phyloP scores from a whole-genome alignment of 2,888 invertebrate genomes.

The Mythimna lalbum region DNA sequence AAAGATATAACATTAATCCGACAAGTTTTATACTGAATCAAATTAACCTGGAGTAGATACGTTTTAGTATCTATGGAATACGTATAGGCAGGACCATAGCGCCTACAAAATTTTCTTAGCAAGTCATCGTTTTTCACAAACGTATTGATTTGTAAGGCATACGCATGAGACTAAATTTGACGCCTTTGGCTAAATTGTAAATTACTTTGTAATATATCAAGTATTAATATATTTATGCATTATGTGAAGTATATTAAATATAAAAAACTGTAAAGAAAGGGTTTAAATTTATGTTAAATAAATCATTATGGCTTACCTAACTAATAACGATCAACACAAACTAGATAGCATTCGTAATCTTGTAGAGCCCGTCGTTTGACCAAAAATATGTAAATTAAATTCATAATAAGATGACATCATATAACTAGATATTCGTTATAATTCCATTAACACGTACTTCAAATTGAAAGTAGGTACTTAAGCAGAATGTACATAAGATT shows the following conservation, averaged over 20 bases:
- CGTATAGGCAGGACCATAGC: rapidly evolving
- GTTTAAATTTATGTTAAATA: not conserved
- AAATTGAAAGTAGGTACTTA: constrained; percentile 18
- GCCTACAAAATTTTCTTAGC: constrained; percentile 3
- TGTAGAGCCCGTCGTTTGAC: not conserved
- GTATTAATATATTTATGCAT: no score
- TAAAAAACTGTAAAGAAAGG: not conserved
- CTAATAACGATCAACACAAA: not conserved
- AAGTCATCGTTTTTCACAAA: not conserved
- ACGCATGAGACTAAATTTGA: not conserved
- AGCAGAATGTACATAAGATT: constrained; percentile 38
- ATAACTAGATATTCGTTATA: constrained; percentile 29
- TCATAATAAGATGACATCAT: constrained; percentile 31
- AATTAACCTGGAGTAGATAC: no score
- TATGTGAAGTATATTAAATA: no score
- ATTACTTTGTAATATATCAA: no score
- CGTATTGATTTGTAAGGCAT: not conserved
- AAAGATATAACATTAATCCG: no score
- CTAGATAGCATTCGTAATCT: constrained; percentile 37
- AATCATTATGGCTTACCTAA: not conserved
- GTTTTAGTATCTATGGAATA: not conserved
- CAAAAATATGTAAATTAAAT: constrained; percentile 43
- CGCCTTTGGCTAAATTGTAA: no score
- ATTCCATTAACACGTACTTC: constrained; percentile 50
- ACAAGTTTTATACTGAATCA: no score